Evolutionary conservation across 2,888 invertebrate genomes (phyloP).

Genomic region (Bombyx huttoni): DNA sequence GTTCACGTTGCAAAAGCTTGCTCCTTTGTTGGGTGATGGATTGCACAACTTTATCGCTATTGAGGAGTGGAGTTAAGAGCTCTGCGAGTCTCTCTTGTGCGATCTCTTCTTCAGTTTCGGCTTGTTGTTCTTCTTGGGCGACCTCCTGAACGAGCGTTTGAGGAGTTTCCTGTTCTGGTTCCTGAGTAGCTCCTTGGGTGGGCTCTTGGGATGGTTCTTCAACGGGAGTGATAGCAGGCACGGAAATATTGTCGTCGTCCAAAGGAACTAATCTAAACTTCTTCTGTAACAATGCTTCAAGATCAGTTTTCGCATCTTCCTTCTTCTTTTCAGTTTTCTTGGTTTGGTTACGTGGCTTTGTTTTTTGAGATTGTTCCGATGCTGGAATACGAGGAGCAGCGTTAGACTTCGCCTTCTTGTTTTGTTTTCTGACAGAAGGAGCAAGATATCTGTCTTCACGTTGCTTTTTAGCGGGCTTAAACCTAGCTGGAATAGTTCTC

Average conservation of each 20-base stretch:
- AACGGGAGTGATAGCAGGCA: background rate
- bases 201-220: background rate
- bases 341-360: constrained; percentile 7
- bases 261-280: constrained; percentile 3
- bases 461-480: constrained; percentile 7
- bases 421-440: constrained; percentile 14
- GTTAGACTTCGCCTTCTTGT: constrained; percentile 1
- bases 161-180: background rate
- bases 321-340: constrained; percentile 5
- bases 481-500: constrained; percentile 10
- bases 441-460: constrained; percentile 11
- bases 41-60: constrained; percentile 15
- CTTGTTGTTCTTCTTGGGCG: constrained; percentile 7
- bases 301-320: constrained; percentile 1
- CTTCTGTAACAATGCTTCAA: background rate
- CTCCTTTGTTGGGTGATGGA: constrained; percentile 14
- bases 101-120: constrained; percentile 6
- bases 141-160: background rate
- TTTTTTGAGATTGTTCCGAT: constrained; percentile 12
- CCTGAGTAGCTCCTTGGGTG: background rate
- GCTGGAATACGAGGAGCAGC: constrained; percentile 16
- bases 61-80: constrained; percentile 14
- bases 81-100: constrained; percentile 9
- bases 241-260: constrained; percentile 6
- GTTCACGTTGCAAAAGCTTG: constrained; percentile 14